phyloP scores from a whole-genome alignment of 2,888 invertebrate species.

The Lamellibrachia satsuma region DNA sequence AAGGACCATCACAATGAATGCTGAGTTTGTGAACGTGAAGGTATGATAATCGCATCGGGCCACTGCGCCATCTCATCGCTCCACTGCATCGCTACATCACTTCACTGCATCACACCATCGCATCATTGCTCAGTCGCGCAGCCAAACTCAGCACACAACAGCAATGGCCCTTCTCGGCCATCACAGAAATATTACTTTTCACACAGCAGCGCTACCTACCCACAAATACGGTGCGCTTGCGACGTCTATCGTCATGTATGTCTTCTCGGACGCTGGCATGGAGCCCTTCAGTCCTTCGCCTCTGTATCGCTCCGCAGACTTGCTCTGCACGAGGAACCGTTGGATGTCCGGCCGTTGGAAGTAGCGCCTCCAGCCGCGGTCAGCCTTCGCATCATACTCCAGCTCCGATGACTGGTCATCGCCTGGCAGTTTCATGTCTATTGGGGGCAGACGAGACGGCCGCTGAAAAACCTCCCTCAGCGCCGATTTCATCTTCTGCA shows the following conservation, averaged over 20 bases:
- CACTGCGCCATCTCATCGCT: too few species aligned
- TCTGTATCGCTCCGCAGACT: background rate
- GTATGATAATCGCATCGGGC: too few species aligned
- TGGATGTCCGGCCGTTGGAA: background rate
- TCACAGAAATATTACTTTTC: background rate
- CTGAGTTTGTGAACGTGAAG: too few species aligned
- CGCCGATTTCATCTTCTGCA: conserved; percentile 4
- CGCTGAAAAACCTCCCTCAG: background rate
- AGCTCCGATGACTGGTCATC: background rate
- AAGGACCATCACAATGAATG: too few species aligned
- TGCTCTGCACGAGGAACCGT: background rate
- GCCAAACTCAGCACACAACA: too few species aligned
- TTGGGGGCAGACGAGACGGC: background rate
- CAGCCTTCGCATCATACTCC: background rate
- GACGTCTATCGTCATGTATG: background rate
- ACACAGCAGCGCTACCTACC: background rate
- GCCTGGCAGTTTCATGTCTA: background rate
- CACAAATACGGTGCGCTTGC: background rate
- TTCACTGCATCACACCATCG: too few species aligned
- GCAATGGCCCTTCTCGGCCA: too few species aligned
- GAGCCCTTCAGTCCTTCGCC: background rate
- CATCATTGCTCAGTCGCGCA: too few species aligned
- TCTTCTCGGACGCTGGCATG: background rate
- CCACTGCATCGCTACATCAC: too few species aligned
- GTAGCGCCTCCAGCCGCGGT: background rate